phyloP scores from a whole-genome alignment of 1,140 invertebrate genomes.

The Mya arenaria region DNA sequence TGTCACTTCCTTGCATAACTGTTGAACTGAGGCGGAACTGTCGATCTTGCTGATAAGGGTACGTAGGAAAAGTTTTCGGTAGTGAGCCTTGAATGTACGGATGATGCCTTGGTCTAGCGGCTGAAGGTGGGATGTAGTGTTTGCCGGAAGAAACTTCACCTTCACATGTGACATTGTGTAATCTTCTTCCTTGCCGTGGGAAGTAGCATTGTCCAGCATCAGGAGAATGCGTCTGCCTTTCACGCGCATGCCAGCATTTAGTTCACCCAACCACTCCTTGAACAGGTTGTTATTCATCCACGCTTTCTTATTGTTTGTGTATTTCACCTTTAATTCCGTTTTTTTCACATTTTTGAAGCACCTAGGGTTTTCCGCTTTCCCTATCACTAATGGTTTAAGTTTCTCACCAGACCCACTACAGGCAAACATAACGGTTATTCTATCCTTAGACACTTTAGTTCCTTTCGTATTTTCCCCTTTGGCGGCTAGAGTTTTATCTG shows the following conservation, averaged over 20 bases:
- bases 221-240: slow-evolving; percentile 47
- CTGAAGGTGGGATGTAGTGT: slow-evolving; percentile 55
- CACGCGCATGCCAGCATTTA: not conserved
- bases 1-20: slow-evolving; percentile 23
- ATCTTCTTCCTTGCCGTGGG: slow-evolving; percentile 47
- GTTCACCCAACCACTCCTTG: not conserved
- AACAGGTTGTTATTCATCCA: slow-evolving; percentile 31
- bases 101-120: slow-evolving; percentile 59
- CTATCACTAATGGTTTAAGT: slow-evolving; percentile 60
- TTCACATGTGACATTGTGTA: slow-evolving; percentile 72
- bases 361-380: slow-evolving; percentile 57
- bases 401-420: slow-evolving; percentile 61
- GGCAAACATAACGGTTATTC: slow-evolving; percentile 60
- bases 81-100: slow-evolving; percentile 47
- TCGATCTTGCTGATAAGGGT: slow-evolving; percentile 37
- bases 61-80: slow-evolving; percentile 31
- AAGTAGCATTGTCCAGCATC: slow-evolving; percentile 68
- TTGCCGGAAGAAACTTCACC: slow-evolving; percentile 79
- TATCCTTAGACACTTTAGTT: slow-evolving; percentile 59
- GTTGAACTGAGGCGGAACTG: not conserved
- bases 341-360: slow-evolving; percentile 63
- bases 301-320: slow-evolving; percentile 9
- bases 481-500: slow-evolving; percentile 57
- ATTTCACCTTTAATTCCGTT: not conserved
- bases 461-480: slow-evolving; percentile 52